Conservation (phyloP, 2,888 invertebrate species). For the Pterostichus madidus region DNA sequence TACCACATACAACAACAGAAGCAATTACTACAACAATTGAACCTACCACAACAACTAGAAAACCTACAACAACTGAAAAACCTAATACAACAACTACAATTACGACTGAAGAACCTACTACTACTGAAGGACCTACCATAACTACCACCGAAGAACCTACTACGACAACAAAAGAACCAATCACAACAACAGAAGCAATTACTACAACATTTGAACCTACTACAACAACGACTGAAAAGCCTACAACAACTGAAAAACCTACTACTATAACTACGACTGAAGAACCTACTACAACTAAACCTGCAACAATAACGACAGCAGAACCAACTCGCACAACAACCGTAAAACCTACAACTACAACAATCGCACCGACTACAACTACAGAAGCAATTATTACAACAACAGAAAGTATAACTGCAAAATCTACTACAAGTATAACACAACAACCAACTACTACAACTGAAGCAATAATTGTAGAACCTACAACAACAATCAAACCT, state of each 20-base stretch:
- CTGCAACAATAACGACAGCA: slow-evolving; percentile 18
- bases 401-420: slow-evolving; percentile 1
- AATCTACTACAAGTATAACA: slow-evolving; percentile 15
- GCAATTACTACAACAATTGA: slow-evolving; percentile 30
- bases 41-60: slow-evolving; percentile 12
- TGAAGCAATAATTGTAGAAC: background rate
- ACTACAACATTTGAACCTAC: background rate
- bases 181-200: slow-evolving; percentile 18
- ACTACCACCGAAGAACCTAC: background rate
- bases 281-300: too few relatives aligned
- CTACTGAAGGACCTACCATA: background rate
- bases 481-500: slow-evolving; percentile 12
- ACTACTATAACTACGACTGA: too few relatives aligned
- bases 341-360: background rate
- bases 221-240: too few relatives aligned
- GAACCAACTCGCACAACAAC: slow-evolving; percentile 13
- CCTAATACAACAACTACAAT: background rate
- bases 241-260: too few relatives aligned
- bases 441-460: slow-evolving; percentile 10
- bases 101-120: slow-evolving; percentile 14
- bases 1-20: slow-evolving; percentile 40
- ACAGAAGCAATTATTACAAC: slow-evolving; percentile 19
- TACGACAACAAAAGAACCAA: slow-evolving; percentile 31
- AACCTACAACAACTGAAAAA: background rate
- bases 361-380: background rate